phyloP scores from a whole-genome alignment of 2,113 vertebrate species.

The Callithrix jacchus region DNA sequence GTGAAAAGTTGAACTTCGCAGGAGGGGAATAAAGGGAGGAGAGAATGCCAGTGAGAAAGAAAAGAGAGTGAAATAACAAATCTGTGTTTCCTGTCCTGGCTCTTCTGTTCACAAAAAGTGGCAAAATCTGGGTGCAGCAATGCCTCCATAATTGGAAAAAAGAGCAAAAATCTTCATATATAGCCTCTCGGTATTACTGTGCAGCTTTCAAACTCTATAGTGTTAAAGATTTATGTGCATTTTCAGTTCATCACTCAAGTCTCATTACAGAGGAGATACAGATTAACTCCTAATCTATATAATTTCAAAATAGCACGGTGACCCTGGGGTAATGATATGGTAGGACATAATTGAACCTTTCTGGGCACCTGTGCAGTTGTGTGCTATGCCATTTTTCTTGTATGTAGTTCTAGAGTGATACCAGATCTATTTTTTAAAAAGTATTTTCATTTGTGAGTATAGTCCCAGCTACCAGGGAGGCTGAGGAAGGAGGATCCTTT shows the following conservation, averaged over 20 bases:
- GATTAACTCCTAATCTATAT: background rate
- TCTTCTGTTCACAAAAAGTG: background rate
- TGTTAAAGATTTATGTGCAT: background rate
- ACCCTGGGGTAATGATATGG: background rate
- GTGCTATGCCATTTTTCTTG: background rate
- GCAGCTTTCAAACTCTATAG: background rate
- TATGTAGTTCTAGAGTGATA: background rate
- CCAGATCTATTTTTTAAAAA: background rate
- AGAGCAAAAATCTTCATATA: background rate
- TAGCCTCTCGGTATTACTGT: background rate
- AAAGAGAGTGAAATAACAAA: background rate
- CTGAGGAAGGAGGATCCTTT: background rate
- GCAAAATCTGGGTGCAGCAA: background rate
- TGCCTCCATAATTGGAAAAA: background rate
- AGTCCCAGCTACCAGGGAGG: background rate
- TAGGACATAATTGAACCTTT: background rate
- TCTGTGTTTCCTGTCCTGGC: background rate
- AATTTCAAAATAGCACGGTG: background rate
- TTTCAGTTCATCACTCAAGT: background rate
- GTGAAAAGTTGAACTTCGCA: background rate
- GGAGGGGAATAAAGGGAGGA: background rate
- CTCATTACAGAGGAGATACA: background rate
- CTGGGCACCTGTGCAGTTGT: background rate
- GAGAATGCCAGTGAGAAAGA: background rate
- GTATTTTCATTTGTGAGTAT: background rate